Conservation (phyloP, 2,888 invertebrate genomes). For the Cheilosia urbana region DNA sequence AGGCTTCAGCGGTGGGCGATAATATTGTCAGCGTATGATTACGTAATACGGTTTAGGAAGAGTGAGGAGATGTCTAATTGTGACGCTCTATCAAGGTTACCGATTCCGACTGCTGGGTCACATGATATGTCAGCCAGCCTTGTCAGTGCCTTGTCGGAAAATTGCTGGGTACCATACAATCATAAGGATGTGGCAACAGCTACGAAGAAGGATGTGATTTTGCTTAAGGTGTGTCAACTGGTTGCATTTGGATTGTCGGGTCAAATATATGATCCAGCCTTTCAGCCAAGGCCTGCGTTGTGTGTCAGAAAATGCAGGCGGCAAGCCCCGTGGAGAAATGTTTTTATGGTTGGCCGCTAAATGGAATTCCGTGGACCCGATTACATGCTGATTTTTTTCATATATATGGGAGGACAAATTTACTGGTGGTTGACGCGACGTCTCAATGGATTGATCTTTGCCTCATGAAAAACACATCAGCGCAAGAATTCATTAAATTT, state of each 20-base stretch:
- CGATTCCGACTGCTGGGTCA: too few relatives aligned
- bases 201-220: too few relatives aligned
- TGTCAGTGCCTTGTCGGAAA: too few relatives aligned
- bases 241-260: background rate
- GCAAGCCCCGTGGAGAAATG: constrained; percentile 4
- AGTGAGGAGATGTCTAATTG: too few relatives aligned
- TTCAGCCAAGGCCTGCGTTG: background rate
- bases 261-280: background rate
- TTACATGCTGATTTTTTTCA: constrained; percentile 9
- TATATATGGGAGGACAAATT: background rate
- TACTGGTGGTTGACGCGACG: constrained; percentile 7
- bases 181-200: too few relatives aligned
- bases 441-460: constrained; percentile 17
- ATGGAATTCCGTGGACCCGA: background rate
- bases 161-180: too few relatives aligned
- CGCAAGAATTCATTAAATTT: background rate
- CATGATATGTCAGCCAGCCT: too few relatives aligned
- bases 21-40: too few relatives aligned
- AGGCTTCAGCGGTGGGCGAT: too few relatives aligned
- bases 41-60: too few relatives aligned
- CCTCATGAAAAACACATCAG: constrained; percentile 6
- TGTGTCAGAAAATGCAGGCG: constrained; percentile 19
- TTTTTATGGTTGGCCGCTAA: background rate
- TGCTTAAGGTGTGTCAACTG: background rate
- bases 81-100: too few relatives aligned